Evolutionary conservation across 1,140 invertebrate species (phyloP).

Genomic region (Babylonia areolata): DNA sequence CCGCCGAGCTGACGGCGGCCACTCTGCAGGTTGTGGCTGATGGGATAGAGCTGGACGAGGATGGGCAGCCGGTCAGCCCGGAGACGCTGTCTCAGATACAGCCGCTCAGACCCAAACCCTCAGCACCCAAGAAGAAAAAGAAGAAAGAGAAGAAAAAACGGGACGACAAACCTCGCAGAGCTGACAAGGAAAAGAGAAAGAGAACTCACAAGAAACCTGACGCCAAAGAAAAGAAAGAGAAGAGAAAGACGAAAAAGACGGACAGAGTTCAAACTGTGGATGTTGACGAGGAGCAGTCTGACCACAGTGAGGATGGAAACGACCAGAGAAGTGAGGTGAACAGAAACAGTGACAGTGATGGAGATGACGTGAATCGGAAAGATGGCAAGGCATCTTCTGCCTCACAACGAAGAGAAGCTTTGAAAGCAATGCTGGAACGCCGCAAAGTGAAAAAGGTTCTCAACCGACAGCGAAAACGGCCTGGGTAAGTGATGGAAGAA

Average conservation of each 20-base stretch:
- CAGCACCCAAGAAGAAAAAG: conserved; percentile 2
- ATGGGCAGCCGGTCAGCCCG: conserved; percentile 53
- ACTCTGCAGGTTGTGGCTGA: conserved; percentile 56
- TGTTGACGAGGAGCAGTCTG: conserved; percentile 40
- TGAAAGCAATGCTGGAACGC: conserved; percentile 38
- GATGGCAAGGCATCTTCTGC: conserved; percentile 13
- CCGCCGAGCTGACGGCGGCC: conserved; percentile 50
- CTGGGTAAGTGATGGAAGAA: not conserved
- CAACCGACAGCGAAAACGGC: not conserved
- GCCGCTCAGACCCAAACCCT: not conserved
- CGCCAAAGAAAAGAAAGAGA: conserved; percentile 26
- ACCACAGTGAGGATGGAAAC: conserved; percentile 5
- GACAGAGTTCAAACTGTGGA: conserved; percentile 43
- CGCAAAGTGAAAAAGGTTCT: conserved; percentile 12
- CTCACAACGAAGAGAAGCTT: not conserved
- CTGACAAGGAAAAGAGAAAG: not conserved
- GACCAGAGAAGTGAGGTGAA: not conserved
- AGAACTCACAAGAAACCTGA: not conserved
- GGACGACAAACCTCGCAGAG: not conserved
- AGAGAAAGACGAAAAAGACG: conserved; percentile 28
- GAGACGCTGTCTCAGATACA: conserved; percentile 39
- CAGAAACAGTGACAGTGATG: not conserved
- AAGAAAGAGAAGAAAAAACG: conserved; percentile 31
- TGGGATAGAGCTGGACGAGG: conserved; percentile 57
- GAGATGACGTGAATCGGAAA: not conserved